These are phyloP conservation scores for Danionella cerebrum DNA, from an alignment of 2,113 vertebrate genomes.

Conservation along the genomic window DNA sequence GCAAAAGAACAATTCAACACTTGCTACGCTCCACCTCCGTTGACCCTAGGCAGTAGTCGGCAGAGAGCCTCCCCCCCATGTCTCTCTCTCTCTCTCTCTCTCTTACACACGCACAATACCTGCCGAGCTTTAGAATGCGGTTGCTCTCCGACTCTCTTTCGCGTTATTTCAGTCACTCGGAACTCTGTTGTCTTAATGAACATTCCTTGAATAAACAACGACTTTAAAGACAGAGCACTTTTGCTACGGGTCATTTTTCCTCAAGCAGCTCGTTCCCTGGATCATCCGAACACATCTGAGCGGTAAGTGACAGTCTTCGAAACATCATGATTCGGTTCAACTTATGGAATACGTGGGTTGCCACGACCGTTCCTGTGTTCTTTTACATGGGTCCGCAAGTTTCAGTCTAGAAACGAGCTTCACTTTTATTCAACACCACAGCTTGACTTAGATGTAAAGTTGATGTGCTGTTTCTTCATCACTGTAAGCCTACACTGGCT, in stretches of 20 bases:
- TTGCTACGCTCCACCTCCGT: constrained; percentile 17
- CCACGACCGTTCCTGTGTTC: too few relatives aligned
- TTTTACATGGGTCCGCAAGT: too few relatives aligned
- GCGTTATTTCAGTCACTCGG: too few relatives aligned
- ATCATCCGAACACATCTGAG: neutral
- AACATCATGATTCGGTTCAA: too few relatives aligned
- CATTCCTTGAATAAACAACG: neutral
- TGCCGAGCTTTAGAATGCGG: too few relatives aligned
- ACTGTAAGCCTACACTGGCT: neutral
- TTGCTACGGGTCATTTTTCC: neutral
- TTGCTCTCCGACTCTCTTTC: too few relatives aligned
- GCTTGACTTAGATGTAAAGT: neutral
- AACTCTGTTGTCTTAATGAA: neutral
- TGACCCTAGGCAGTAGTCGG: constrained; percentile 9
- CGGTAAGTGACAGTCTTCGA: too few relatives aligned
- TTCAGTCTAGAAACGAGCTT: too few relatives aligned
- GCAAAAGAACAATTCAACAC: neutral
- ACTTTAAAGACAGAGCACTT: neutral
- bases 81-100: too few relatives aligned
- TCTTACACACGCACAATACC: neutral
- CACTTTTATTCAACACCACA: neutral
- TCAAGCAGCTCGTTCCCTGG: neutral
- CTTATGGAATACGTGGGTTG: too few relatives aligned
- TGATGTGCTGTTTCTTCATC: neutral
- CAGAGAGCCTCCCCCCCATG: too few relatives aligned